Evolutionary conservation across 2,113 vertebrate species (phyloP), one percentile per base, ranked within the genome.

Genomic region (Tapirus terrestris): DNA sequence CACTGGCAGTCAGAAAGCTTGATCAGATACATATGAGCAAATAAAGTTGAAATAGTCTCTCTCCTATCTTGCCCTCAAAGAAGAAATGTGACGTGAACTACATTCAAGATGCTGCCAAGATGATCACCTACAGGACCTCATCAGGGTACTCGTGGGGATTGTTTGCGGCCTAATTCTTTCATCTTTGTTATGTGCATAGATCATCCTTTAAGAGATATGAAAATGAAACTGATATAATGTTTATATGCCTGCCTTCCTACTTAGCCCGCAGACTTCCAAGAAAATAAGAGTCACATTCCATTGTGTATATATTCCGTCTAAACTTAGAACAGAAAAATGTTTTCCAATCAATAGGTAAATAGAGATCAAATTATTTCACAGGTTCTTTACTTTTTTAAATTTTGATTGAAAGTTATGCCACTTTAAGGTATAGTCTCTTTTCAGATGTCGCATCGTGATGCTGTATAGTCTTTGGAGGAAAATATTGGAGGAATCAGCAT

Each of bases 241-340:
- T 97, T 82, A 51, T 51, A 33, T 87, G n/a, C 60, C 60, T 61
- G 6, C 84, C 67, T 97, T 97, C 79, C 60, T 96, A 88, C 51
- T 82, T 97, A 86, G 81, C 82, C 89, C 61, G 96, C 95, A 77
- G 92, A 97, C 75, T 97, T 97, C 76, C 81, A 97, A 60, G 36
- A 98, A 98, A 98, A 97, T 79, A 43, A 98, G 51, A 89, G 68
- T 97, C 72, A 85, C 84, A 89, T 98, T 98, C 97, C 33, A 60
- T 92, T 88, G 93, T 82, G 56, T 60, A n/a, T 90, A 48, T 94
- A 96, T 98, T 97, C 94, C 97, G 92, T 98, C 98, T 97, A 96
- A 96, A 94, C 91, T 94, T 91, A 36, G 61, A 48, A 93, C 82
- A 96, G n/a, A 87, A 97, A 98, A 87, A 20, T 45, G 0, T 81